Base-by-base conservation (phyloP, 2,888 invertebrate species). In the Stenoptilia bipunctidactyla region DNA sequence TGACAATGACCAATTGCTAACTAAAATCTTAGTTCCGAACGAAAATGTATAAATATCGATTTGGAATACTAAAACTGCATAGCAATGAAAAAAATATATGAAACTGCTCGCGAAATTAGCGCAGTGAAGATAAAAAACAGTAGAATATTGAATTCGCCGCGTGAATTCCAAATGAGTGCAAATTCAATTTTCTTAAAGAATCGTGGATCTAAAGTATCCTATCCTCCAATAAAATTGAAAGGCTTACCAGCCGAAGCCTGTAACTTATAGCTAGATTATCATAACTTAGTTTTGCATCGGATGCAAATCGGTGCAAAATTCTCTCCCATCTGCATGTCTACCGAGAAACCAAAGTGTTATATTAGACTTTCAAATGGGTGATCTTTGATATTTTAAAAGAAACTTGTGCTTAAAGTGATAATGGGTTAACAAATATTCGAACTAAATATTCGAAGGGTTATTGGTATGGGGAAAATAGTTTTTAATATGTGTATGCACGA, bases 261-360 rank as follows among this genome's bases (percentile, higher is more conserved):
- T 69, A 71, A 75, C 65, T 74, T 71, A 71, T 67, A 68, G 71
- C 58, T 49, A 54, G 67, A 71, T 73, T 71, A 71, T 58, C 67
- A 75, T 73, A 75, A 72, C 61, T 71, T 64, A 64, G 62, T 69
- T 71, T 67, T 61, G 70, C 66, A 61, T 61, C 61, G 55, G 66
- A 72, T 72, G 73, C 73, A 69, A 69, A 74, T 70, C 64, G 61
- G 49, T 66, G 66, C 55, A 61, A 66, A 73, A 69, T 68, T 64
- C 56, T 53, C 50, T 49, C 59, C 65, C 61, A 72, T 74, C 70
- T 74, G 67, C 70, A 67, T 63, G 68, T 61, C 63, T 60, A 50
- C 61, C 56, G 62, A 51, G 55, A 50, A 50, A 57, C 58, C 59
- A 60, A 67, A 72, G 66, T 67, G 73, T 69, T 65, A 70, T 61